phyloP scores from a whole-genome alignment of 2,113 vertebrate species.

The Rhinichthys klamathensis region DNA sequence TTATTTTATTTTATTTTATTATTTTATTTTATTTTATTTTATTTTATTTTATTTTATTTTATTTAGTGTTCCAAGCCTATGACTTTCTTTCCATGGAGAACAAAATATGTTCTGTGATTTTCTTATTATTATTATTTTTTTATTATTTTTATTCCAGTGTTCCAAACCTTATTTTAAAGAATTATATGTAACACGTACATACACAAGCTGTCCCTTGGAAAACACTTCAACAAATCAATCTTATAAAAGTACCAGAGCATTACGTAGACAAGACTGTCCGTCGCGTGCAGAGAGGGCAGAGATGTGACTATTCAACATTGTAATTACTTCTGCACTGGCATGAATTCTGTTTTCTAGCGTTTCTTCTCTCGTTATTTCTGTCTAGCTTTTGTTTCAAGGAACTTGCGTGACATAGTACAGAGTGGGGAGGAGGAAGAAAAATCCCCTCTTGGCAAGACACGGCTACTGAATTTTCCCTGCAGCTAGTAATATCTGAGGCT shows the following conservation, averaged over 20 bases:
- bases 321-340: conserved; percentile 33
- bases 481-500: conserved; percentile 51
- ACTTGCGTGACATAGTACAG: conserved; percentile 45
- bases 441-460: conserved; percentile 47
- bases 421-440: conserved; percentile 39
- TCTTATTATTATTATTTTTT: no score
- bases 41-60: no score
- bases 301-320: not conserved
- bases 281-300: conserved; percentile 17
- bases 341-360: conserved; percentile 18
- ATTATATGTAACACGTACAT: not conserved
- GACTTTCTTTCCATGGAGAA: not conserved
- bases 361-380: conserved; percentile 24
- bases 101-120: not conserved
- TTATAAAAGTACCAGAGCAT: not conserved
- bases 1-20: not conserved
- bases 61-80: not conserved
- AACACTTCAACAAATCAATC: not conserved
- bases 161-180: no score
- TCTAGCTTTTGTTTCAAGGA: conserved; percentile 47
- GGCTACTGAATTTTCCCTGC: conserved; percentile 50
- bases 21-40: not conserved
- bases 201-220: not conserved
- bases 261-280: not conserved
- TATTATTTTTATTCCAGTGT: no score